Evolutionary conservation across 2,797 vertebrate species (phyloP), one percentile per base, ranked within the genome.

Genomic region (Podarcis lilfordi): DNA sequence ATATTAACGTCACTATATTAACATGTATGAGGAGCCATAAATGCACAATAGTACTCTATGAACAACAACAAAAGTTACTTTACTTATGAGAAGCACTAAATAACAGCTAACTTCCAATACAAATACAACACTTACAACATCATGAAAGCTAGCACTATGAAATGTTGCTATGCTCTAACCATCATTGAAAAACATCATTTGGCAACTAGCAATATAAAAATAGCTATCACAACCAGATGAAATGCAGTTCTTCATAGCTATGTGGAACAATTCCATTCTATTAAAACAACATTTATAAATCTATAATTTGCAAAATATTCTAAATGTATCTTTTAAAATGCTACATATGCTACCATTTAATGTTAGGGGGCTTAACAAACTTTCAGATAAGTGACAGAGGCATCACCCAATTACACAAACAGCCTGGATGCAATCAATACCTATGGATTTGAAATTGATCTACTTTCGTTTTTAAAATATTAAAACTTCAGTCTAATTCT

Each of bases 1-100:
- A 95, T 97, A 97, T 97, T 97, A 96, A 97, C 96, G 94, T 96
- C 92, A 95, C 88, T 91, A 94, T 93, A 96, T 95, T 93, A 93
- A 96, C 95, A 94, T 68, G 81, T 94, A 96, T 85, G 92, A 80
- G 79, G 78, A 76, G 80, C 91, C 83, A 21, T 8, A 0, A 69
- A 92, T 80, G 15, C 90, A 93, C 1, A 8, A 85, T 2, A 87
- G 32, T 50, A 91, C 29, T 85, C 84, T 92, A 93, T 89, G 61
- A 90, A 82, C 89, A 45, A 82, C 89, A 45, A 81, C 92, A 77
- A 95, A 96, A 96, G 95, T 96, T 95, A 92, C 85, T 92, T 86
- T 45, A 50, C 75, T 91, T 79, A 91, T 72, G 93, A 27, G 86
- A 69, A 85, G 80, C 68, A 88, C 82, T 83, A 91, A 91, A 71